Evolutionary conservation across 1,140 invertebrate species (phyloP), one percentile per base, ranked within the genome.

Genomic region (Gerris buenoi): DNA sequence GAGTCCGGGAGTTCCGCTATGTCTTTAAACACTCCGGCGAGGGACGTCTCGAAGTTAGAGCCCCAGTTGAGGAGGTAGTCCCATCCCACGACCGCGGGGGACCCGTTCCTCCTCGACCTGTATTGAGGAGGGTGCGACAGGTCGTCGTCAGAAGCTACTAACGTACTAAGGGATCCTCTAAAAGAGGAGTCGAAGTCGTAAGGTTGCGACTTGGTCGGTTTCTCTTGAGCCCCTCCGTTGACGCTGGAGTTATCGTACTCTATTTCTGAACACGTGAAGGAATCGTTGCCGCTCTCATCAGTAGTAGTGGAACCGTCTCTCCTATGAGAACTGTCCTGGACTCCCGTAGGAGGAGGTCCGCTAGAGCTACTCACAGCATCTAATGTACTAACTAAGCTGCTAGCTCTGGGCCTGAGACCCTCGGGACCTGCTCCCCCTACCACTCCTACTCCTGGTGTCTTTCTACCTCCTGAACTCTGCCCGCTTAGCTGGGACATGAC

Each of bases 191-290:
- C 91, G 73, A 95, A 92, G 76, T 95, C 92, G 72, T 92, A 93
- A n/a, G 86, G 84, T 18, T 69, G 69, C 1, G 72, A 62, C 18
- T 67, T 68, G 0, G 69, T 67, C 22, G 68, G 68, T 56, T 71
- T 72, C 18, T 71, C 67, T 2, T 68, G 68, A 2, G 68, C 68
- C 5, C 87, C 87, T 10, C 87, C 87, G 22, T 83, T 87, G 25
- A 91, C 79, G 70, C 88, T 91, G 69, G 89, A 88, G 73, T 93
- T 90, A 73, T 97, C 94, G 76, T 95, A 96, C 76, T 98, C 95
- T 75, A 97, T 97, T 80, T 98, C 94, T 0, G 94, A 97, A 78
- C 94, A 97, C 0, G 94, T 97, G 79, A 97, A 98, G 69, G 93
- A 96, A 74, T 98, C 95, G 78, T 97, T 95, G 2, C 91, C 92